Evolutionary conservation across 1,140 invertebrate species (phyloP).

Genomic region (Drosophila repletoides): DNA sequence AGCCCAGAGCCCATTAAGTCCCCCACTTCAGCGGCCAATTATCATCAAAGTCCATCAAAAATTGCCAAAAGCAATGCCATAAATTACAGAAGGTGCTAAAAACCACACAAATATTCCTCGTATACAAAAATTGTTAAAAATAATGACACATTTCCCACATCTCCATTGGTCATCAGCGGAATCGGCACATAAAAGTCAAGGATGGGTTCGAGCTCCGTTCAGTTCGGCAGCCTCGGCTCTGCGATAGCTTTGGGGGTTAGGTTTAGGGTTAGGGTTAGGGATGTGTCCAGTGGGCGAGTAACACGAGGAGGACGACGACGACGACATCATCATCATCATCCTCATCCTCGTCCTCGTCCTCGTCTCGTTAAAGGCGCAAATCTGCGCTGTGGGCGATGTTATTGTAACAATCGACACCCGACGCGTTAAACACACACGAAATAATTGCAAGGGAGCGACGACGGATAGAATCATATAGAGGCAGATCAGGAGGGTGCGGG

Average conservation of each 20-base stretch:
- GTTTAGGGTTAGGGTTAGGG: too few relatives aligned
- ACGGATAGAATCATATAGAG: neutral
- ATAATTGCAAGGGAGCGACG: conserved; percentile 32
- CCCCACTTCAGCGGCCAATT: conserved; percentile 25
- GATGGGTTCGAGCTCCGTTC: conserved; percentile 3
- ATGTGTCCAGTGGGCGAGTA: neutral
- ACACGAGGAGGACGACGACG: neutral
- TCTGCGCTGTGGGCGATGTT: conserved; percentile 72
- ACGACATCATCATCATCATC: conserved; percentile 27
- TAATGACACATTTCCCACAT: conserved; percentile 59
- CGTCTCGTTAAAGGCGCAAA: conserved; percentile 65
- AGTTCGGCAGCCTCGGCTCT: too few relatives aligned
- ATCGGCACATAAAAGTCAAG: conserved; percentile 25
- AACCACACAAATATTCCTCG: conserved; percentile 23
- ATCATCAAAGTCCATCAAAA: conserved; percentile 39
- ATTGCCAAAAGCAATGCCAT: conserved; percentile 37
- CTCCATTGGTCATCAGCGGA: conserved; percentile 14
- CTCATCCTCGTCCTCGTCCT: conserved; percentile 10
- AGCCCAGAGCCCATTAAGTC: conserved; percentile 20
- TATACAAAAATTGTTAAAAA: conserved; percentile 44
- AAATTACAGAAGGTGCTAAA: conserved; percentile 71
- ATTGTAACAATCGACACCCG: conserved; percentile 77
- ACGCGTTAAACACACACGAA: conserved; percentile 52
- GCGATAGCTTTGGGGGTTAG: too few relatives aligned
- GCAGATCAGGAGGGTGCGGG: neutral